These are phyloP conservation scores for Acanthochromis polyacanthus DNA, from an alignment of 2,113 vertebrate genomes.

Conservation along the genomic window DNA sequence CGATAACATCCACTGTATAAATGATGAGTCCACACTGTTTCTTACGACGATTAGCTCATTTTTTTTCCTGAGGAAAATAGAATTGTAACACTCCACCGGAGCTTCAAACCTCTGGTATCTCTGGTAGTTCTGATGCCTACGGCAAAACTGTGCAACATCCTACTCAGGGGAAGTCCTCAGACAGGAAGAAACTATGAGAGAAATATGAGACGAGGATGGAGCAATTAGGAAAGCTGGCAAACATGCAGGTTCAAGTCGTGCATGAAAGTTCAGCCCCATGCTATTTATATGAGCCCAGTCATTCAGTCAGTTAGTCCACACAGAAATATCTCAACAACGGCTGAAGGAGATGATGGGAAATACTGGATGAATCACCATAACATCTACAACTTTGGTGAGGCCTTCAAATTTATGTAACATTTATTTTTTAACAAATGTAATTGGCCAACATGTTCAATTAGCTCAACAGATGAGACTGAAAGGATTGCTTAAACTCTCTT, in stretches of 20 bases:
- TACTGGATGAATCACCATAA: no score
- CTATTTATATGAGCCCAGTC: neutral
- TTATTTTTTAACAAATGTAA: no score
- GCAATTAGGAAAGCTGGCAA: conserved; percentile 40
- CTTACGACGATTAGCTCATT: conserved; percentile 8
- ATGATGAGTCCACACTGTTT: conserved; percentile 23
- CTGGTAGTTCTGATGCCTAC: conserved; percentile 31
- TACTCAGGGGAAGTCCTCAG: conserved; percentile 35
- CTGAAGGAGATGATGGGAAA: no score
- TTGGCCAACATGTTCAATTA: no score
- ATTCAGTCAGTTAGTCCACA: neutral
- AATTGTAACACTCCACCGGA: conserved; percentile 13
- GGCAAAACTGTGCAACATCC: conserved; percentile 40
- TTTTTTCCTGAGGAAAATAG: conserved; percentile 12
- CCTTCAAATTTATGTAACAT: no score
- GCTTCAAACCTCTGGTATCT: conserved; percentile 29
- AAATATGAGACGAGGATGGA: conserved; percentile 26
- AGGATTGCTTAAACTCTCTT: no score
- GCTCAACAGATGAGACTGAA: no score
- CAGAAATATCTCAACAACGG: no score
- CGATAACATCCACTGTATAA: conserved; percentile 15
- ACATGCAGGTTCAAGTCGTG: conserved; percentile 1
- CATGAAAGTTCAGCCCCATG: neutral
- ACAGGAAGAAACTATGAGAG: conserved; percentile 15
- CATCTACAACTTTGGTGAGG: no score